These are phyloP conservation scores for Cottoperca gobio DNA, from an alignment of 2,797 vertebrate genomes.

Conservation along the genomic window DNA sequence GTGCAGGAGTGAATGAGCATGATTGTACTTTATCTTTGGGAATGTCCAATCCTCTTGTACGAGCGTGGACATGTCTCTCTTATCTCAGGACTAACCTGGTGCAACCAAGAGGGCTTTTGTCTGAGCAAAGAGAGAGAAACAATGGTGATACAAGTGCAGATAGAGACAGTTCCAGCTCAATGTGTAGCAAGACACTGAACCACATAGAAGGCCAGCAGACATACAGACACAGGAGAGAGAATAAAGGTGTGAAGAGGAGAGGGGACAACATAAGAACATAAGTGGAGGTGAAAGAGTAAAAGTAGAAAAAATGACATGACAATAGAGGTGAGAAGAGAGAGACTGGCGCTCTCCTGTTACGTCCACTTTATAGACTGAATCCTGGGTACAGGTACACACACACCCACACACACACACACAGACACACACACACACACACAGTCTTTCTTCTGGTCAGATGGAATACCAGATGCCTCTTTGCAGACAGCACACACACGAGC, in stretches of 20 bases:
- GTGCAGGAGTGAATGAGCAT: conserved; percentile 8
- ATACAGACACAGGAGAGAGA: neutral
- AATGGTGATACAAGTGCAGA: conserved; percentile 35
- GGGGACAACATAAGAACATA: neutral
- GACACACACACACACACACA: neutral
- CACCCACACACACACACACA: neutral
- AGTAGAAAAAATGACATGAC: neutral
- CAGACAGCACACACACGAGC: conserved; percentile 15
- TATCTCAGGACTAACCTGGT: conserved; percentile 50
- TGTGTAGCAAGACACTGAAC: conserved; percentile 10
- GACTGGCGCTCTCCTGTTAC: neutral
- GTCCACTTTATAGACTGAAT: conserved; percentile 2
- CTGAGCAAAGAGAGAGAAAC: conserved; percentile 35
- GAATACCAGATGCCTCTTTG: too few species aligned
- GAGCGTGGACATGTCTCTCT: conserved; percentile 33
- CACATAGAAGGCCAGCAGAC: neutral
- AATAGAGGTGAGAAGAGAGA: neutral
- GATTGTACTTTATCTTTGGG: conserved; percentile 41
- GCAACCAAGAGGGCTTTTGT: conserved; percentile 48
- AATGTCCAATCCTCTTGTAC: conserved; percentile 45
- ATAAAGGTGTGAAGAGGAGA: neutral
- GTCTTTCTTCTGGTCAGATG: too few species aligned
- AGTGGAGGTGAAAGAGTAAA: neutral
- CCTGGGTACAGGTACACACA: neutral
- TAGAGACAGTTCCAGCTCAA: conserved; percentile 9